Percentiles rank a stretch among this genome's conserved stretches.
Conservation (phyloP, 2,113 vertebrate species). For the Drymodes brunneopygia region DNA sequence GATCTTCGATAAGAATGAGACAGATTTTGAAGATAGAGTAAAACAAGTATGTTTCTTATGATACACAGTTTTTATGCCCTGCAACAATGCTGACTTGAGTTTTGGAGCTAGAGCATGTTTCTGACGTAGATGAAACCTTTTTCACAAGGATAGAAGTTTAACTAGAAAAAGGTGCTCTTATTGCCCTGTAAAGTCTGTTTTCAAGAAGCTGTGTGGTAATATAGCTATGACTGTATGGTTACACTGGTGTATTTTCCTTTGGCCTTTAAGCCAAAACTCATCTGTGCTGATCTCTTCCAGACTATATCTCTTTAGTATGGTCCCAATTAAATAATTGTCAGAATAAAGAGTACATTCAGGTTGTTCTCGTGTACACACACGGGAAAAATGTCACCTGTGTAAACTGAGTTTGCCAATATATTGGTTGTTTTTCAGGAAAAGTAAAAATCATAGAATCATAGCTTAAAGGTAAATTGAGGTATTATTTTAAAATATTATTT, state of each 20-base stretch:
- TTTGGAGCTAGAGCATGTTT: not conserved
- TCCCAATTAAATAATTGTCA: not conserved
- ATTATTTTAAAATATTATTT: not conserved
- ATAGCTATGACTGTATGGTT: not conserved
- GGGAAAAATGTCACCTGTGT: not conserved
- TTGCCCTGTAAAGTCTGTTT: not conserved
- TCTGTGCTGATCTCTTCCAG: not conserved
- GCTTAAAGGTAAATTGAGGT: not conserved
- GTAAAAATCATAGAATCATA: not conserved
- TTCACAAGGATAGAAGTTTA: not conserved
- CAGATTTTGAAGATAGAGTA: conserved; percentile 95
- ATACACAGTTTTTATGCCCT: not conserved
- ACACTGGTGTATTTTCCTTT: not conserved
- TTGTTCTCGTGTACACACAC: not conserved
- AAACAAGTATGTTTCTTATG: conserved; percentile 82
- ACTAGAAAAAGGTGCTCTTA: not conserved
- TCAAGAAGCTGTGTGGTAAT: not conserved
- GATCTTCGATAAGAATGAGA: conserved; percentile 95
- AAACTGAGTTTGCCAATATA: not conserved
- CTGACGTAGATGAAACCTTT: not conserved
- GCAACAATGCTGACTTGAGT: not conserved
- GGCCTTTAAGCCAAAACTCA: not conserved
- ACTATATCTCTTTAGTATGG: not conserved
- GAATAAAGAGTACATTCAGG: not conserved
- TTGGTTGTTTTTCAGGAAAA: not conserved